These are phyloP conservation scores for Muraenolepis orangiensis DNA, from an alignment of 2,797 vertebrate species.

Conservation along the genomic window DNA sequence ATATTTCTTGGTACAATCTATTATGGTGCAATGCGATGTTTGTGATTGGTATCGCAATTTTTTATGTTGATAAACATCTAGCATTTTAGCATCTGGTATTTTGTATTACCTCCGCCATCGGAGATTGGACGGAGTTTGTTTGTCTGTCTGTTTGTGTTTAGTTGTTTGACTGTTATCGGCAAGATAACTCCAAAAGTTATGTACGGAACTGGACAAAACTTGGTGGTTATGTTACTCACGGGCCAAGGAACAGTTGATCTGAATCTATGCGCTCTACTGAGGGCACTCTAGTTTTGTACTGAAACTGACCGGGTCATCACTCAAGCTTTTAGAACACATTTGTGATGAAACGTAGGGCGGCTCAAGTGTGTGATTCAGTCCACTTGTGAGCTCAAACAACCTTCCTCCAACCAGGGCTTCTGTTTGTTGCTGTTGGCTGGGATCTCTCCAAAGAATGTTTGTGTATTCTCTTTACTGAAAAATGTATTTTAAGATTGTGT, in stretches of 20 bases:
- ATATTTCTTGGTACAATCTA: neutral
- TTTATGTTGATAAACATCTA: too few relatives aligned
- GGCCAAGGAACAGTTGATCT: too few relatives aligned
- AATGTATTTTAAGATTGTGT: neutral
- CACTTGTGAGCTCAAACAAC: neutral
- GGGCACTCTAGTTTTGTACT: too few relatives aligned
- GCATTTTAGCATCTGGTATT: neutral
- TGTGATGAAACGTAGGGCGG: neutral
- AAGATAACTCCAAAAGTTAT: too few relatives aligned
- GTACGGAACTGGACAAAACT: too few relatives aligned
- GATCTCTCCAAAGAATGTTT: neutral
- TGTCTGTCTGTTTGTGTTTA: too few relatives aligned
- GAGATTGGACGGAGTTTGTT: too few relatives aligned
- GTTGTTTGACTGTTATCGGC: too few relatives aligned
- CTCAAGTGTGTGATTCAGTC: neutral
- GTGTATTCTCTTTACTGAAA: neutral
- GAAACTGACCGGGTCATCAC: neutral
- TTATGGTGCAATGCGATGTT: neutral
- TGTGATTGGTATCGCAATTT: neutral
- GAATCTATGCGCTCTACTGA: too few relatives aligned
- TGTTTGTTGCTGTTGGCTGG: neutral
- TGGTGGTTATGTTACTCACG: too few relatives aligned
- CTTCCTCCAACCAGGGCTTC: neutral
- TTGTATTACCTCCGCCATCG: too few relatives aligned
- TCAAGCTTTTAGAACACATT: neutral